Percentiles rank a stretch among this genome's conserved stretches.
These are phyloP conservation scores for Dipodomys stephensi DNA, from an alignment of 2,113 vertebrate genomes.

Conservation along the genomic window DNA sequence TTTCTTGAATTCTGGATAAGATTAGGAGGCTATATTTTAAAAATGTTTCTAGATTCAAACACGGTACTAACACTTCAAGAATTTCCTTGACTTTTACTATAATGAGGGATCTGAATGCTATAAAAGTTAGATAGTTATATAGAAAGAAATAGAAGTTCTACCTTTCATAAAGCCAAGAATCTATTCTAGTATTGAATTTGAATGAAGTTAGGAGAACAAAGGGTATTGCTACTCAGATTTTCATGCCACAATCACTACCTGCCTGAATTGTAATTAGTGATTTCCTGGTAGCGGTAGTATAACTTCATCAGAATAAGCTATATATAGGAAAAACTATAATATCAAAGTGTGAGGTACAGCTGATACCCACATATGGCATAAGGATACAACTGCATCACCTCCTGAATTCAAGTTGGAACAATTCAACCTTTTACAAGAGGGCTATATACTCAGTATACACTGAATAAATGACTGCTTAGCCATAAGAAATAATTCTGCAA, in stretches of 20 bases:
- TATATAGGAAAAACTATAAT: not conserved
- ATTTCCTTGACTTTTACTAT: not conserved
- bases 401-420: constrained; percentile 13
- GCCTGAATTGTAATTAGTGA: not conserved
- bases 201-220: not conserved
- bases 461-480: constrained; percentile 39
- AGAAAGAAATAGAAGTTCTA: too few species aligned
- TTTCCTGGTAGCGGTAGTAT: constrained; percentile 7
- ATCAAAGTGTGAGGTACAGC: not conserved
- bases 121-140: too few species aligned
- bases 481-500: constrained; percentile 28
- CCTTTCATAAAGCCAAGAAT: not conserved
- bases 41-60: too few species aligned
- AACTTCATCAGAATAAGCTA: constrained; percentile 40
- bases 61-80: too few species aligned
- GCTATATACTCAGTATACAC: not conserved
- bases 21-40: not conserved
- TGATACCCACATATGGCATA: not conserved
- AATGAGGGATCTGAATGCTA: too few species aligned
- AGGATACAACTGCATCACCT: not conserved
- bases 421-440: not conserved
- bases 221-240: constrained; percentile 10
- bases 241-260: constrained; percentile 20
- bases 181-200: not conserved
- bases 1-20: constrained; percentile 26